These are phyloP conservation scores for Diploscapter pachys DNA, from an alignment of 1,140 invertebrate species.

Conservation along the genomic window DNA sequence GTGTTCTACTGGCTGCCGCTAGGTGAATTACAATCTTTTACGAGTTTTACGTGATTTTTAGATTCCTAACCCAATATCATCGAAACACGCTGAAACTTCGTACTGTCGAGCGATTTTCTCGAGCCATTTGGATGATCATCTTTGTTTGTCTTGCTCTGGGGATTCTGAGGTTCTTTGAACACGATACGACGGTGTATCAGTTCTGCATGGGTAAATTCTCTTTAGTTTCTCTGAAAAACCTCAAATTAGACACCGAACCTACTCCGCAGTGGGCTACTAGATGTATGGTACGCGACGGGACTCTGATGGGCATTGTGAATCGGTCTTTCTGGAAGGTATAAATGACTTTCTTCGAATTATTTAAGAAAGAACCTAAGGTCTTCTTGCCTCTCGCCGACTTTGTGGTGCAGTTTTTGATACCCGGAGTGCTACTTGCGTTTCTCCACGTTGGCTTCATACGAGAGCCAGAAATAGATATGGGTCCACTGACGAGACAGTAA, in stretches of 20 bases:
- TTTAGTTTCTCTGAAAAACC: constrained; percentile 3
- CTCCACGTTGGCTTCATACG: constrained; percentile 55
- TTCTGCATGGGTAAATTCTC: constrained; percentile 49
- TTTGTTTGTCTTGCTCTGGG: constrained; percentile 50
- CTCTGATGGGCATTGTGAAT: constrained; percentile 50
- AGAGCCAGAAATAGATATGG: constrained; percentile 53
- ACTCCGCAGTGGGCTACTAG: constrained; percentile 52
- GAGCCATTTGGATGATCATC: constrained; percentile 57
- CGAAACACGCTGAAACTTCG: constrained; percentile 50
- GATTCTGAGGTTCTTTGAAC: constrained; percentile 53
- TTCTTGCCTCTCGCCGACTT: constrained; percentile 53
- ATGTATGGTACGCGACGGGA: constrained; percentile 53
- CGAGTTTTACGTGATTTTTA: constrained; percentile 15
- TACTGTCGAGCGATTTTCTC: constrained; percentile 54
- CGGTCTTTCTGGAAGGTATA: constrained; percentile 51
- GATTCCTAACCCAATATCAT: constrained; percentile 57
- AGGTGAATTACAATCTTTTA: constrained; percentile 27
- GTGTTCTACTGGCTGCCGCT: constrained; percentile 52
- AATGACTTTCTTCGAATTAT: constrained; percentile 3
- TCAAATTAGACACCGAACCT: constrained; percentile 51
- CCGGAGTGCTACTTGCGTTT: constrained; percentile 49
- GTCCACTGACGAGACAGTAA: constrained; percentile 43
- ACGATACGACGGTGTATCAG: constrained; percentile 50
- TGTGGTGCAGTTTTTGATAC: constrained; percentile 55
- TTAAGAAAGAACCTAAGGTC: constrained; percentile 17